These are phyloP conservation scores for Drosophila sturtevanti DNA, from an alignment of 1,140 invertebrate species.

Conservation along the genomic window DNA sequence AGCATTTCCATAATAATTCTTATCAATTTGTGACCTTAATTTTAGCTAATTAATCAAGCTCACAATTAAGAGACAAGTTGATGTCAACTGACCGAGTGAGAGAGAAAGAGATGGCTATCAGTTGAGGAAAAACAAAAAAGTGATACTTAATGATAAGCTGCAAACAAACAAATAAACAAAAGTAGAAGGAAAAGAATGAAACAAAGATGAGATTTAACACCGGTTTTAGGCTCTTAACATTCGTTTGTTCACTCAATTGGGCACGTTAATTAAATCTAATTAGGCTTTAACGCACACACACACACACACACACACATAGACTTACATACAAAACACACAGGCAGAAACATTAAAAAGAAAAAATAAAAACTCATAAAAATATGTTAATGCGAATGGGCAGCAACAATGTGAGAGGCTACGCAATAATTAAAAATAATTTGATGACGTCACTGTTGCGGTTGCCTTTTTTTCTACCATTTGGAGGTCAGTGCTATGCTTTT, in stretches of 20 bases:
- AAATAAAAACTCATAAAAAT: constrained; percentile 19
- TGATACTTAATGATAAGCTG: constrained; percentile 35
- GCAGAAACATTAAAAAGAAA: constrained; percentile 24
- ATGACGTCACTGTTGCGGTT: constrained; percentile 57
- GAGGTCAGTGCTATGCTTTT: constrained; percentile 42
- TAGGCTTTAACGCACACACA: constrained; percentile 44
- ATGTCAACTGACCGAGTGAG: not conserved
- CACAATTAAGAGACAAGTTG: constrained; percentile 39
- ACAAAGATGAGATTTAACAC: constrained; percentile 53
- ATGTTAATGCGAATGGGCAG: constrained; percentile 11
- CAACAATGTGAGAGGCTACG: constrained; percentile 20
- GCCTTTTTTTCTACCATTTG: constrained; percentile 23
- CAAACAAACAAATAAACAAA: constrained; percentile 16
- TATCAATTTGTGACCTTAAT: constrained; percentile 51
- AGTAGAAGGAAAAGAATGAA: constrained; percentile 11
- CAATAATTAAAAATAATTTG: constrained; percentile 69
- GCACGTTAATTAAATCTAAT: constrained; percentile 66
- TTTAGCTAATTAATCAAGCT: constrained; percentile 9
- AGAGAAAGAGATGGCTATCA: constrained; percentile 2
- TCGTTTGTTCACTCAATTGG: constrained; percentile 34
- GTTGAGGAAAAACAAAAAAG: constrained; percentile 44
- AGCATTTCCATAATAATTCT: constrained; percentile 40
- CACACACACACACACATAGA: not conserved
- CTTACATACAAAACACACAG: constrained; percentile 14
- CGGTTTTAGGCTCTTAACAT: constrained; percentile 49